Evolutionary conservation across 2,888 invertebrate species (phyloP), one percentile per base, ranked within the genome.

Genomic region (Hymenopus coronatus): DNA sequence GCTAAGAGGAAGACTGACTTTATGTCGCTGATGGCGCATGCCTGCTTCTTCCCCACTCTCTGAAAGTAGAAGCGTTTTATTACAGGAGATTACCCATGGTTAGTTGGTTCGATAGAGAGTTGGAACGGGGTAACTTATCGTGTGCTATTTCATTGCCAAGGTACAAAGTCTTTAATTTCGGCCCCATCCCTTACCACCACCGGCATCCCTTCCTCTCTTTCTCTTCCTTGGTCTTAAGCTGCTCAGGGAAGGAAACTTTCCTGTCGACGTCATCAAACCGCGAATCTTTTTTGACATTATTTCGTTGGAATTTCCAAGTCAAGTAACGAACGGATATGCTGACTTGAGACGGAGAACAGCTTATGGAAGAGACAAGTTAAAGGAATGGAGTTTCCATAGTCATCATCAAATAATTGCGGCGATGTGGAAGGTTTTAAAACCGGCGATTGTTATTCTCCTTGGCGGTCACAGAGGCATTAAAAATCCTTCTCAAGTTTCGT

Each of bases 211-310:
- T 70, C 54, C 54, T 70, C 54, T 70, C 54, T 25, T 70, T 70
- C 54, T 20, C 54, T 70, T 70, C 54, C 54, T 70, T 70, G 20
- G 54, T 70, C 54, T 70, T 70, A 70, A 70, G 54, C 54, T 70
- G 54, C 85, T 15, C 14, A 85, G 85, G 54, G 15, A 70, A 70
- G 54, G 85, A 27, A 85, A 85, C 46, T 85, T 85, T 46, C 85
- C 28, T 85, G 85, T 85, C 85, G 46, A 85, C 85, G 85, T 85
- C 85, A 46, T 46, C 85, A 85, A 46, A 46, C 46, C 33, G 54
- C 46, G 54, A n/a, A 85, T 85, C 85, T 85, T 83, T 70, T 70
- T 85, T 85, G 85, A 85, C 85, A 85, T 85, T 85, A 85, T 85
- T 85, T 85, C 54, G 85, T 27, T 46, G 85, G 40, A 85, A 46